Evolutionary conservation across 2,113 vertebrate species (phyloP).

Genomic region (Pyrgilauda ruficollis): DNA sequence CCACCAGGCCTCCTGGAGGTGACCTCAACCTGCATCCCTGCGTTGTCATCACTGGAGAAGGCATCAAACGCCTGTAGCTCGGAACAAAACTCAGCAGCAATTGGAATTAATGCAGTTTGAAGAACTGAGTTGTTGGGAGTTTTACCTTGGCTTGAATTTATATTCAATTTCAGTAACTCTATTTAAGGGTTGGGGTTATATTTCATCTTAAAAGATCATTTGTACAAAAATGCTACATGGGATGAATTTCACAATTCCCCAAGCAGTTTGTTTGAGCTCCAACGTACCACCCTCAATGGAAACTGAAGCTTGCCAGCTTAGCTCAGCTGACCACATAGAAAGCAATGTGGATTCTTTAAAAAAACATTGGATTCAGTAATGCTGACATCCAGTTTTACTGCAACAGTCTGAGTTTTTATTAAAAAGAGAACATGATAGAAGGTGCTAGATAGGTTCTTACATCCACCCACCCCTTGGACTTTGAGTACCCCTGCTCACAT

Average conservation of each 20-base stretch:
- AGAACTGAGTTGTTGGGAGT: not conserved
- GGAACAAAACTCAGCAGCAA: not conserved
- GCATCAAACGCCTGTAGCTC: not conserved
- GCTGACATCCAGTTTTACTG: not conserved
- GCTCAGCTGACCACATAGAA: accelerated
- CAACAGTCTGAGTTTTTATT: not conserved
- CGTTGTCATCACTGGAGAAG: not conserved
- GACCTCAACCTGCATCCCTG: not conserved
- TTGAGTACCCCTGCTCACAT: accelerated
- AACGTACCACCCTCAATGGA: not conserved
- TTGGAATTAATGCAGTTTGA: not conserved
- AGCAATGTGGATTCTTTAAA: not conserved
- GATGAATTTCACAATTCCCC: not conserved
- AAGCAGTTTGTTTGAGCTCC: not conserved
- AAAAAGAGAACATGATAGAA: not conserved
- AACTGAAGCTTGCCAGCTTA: not conserved
- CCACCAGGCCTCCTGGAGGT: not conserved
- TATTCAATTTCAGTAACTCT: not conserved
- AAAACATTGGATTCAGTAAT: not conserved
- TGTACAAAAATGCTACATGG: not conserved
- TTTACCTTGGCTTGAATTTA: not conserved
- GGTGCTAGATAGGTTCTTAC: not conserved
- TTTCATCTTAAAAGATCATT: not conserved
- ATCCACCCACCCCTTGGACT: not conserved
- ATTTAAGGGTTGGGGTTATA: not conserved